Conservation (phyloP, 35 echinoderm and acorn worm genomes). For the Heliocidaris erythrogramma region DNA sequence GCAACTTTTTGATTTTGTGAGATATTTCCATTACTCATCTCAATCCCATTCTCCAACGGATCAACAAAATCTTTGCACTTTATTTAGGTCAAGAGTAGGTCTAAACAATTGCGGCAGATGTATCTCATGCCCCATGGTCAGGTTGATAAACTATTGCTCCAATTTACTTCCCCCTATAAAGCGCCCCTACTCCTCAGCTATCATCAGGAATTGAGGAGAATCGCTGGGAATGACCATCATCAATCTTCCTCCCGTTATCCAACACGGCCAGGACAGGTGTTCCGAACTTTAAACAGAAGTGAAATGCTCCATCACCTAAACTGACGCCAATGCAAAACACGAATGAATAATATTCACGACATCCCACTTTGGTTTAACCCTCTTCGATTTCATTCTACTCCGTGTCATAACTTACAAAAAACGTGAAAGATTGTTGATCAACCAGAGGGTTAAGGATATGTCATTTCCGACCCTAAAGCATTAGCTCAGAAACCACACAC, state of each 20-base stretch:
- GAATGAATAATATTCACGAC: not conserved
- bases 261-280: not conserved
- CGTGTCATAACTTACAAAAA: not conserved
- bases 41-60: not conserved
- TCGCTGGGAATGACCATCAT: not conserved
- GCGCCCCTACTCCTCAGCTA: not conserved
- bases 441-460: not conserved
- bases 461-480: not conserved
- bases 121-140: not conserved
- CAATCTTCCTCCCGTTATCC: not conserved
- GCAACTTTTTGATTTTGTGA: too few relatives aligned
- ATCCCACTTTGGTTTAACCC: not conserved
- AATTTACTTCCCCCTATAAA: not conserved
- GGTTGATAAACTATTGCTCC: not conserved
- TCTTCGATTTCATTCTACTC: not conserved
- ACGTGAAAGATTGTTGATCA: not conserved
- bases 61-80: not conserved
- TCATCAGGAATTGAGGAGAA: not conserved
- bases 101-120: not conserved
- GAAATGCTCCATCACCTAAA: not conserved
- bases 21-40: not conserved
- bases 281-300: not conserved
- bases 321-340: not conserved
- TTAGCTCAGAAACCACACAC: not conserved
- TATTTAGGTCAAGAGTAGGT: not conserved